Evolutionary conservation across 2,113 vertebrate species (phyloP).

Genomic region (Pteronura brasiliensis): DNA sequence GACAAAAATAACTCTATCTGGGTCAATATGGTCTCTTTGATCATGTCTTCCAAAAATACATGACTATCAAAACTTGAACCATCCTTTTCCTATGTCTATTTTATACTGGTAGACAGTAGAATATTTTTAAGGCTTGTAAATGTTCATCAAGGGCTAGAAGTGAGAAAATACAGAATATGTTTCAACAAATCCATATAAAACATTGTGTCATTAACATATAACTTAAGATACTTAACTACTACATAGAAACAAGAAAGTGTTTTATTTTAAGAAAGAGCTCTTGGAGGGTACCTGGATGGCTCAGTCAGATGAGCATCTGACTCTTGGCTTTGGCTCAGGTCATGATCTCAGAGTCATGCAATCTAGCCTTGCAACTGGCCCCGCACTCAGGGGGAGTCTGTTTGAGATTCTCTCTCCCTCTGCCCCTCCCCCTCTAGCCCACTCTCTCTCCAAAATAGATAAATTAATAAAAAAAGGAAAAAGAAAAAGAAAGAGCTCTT

Average conservation of each 20-base stretch:
- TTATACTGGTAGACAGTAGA: background rate
- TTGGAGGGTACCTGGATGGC: background rate
- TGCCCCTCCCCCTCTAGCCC: background rate
- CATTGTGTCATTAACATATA: background rate
- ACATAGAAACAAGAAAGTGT: background rate
- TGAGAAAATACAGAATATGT: background rate
- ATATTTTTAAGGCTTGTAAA: background rate
- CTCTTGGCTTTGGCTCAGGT: background rate
- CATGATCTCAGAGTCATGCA: background rate
- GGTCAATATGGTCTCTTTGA: background rate
- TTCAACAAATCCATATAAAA: background rate
- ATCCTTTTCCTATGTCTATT: background rate
- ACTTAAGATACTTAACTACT: background rate
- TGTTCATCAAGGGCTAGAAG: background rate
- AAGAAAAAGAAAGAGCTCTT: background rate
- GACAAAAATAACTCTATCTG: background rate
- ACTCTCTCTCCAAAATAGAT: background rate
- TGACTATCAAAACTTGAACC: background rate
- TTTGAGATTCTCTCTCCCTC: background rate
- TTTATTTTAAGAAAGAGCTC: background rate
- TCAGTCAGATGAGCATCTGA: background rate
- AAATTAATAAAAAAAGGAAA: background rate
- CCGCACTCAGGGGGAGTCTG: background rate
- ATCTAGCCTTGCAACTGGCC: background rate
- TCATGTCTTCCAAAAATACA: background rate